phyloP scores from a whole-genome alignment of 2,797 vertebrate species.

The Platyrinchus mystaceus region DNA sequence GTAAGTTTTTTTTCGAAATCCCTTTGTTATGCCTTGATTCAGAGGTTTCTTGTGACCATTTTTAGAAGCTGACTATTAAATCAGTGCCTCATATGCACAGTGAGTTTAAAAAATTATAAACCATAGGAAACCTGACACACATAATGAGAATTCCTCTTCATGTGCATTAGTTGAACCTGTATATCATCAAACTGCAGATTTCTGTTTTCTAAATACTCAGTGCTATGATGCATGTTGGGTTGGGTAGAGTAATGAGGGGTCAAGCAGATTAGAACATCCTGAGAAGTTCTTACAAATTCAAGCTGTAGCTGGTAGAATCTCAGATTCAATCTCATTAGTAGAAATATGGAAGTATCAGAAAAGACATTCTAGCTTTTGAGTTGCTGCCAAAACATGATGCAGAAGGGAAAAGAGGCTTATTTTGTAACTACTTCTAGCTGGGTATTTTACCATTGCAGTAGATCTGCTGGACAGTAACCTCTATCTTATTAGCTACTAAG shows the following conservation, averaged over 20 bases:
- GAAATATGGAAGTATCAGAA: conserved; percentile 5
- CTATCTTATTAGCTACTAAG: conserved; percentile 22
- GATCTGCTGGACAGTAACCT: neutral
- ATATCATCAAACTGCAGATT: neutral
- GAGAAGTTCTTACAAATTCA: neutral
- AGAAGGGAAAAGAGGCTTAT: neutral
- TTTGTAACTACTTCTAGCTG: neutral
- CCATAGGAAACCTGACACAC: neutral
- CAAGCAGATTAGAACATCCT: neutral
- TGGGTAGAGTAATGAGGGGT: neutral
- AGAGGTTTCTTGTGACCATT: neutral
- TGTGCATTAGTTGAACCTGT: neutral
- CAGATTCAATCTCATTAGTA: neutral
- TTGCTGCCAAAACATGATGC: neutral
- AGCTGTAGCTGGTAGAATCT: neutral
- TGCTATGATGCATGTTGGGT: neutral
- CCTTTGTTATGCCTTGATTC: neutral
- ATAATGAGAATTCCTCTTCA: neutral
- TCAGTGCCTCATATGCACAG: neutral
- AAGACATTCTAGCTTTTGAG: neutral
- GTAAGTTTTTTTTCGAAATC: neutral
- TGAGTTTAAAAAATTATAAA: neutral
- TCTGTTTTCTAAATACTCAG: neutral
- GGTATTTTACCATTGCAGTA: conserved; percentile 11
- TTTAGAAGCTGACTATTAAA: neutral